Percentiles rank a stretch among this genome's conserved stretches.
Evolutionary conservation across 2,113 vertebrate genomes (phyloP).

Genomic region (Grallaria varia): DNA sequence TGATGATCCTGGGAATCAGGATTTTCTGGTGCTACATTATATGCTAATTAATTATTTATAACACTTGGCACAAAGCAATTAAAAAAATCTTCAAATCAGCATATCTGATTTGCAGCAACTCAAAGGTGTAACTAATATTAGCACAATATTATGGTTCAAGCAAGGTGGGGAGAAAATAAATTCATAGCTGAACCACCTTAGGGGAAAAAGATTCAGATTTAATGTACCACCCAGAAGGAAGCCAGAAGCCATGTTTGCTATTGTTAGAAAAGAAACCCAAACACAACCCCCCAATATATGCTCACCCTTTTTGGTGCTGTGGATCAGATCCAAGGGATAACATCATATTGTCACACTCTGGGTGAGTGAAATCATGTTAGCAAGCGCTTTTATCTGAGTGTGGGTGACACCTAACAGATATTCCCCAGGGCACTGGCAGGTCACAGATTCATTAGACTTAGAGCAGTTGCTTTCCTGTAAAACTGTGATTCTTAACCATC

Average conservation of each 20-base stretch:
- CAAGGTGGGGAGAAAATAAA: neutral
- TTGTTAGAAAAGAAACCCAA: neutral
- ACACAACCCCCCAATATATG: neutral
- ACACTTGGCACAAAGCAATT: neutral
- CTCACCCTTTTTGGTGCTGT: neutral
- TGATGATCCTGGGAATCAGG: neutral
- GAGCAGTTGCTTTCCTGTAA: neutral
- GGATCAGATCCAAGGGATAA: neutral
- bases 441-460: neutral
- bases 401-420: slow-evolving; percentile 23
- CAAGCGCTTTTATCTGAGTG: neutral
- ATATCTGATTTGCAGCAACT: slow-evolving; percentile 6
- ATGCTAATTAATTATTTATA: neutral
- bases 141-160: neutral
- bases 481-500: neutral
- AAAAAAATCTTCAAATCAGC: neutral
- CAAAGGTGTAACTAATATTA: slow-evolving; percentile 21
- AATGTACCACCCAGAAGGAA: slow-evolving; percentile 21
- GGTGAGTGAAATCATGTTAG: neutral
- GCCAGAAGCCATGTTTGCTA: slow-evolving; percentile 9
- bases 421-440: neutral
- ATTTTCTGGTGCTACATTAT: neutral
- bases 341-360: neutral
- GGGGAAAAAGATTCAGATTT: neutral
- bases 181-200: neutral